A percentile compares a stretch with the other conserved stretches of the same genome.
These are phyloP conservation scores for Eulemur rubriventer DNA, from an alignment of 2,797 vertebrate genomes.

Conservation along the genomic window DNA sequence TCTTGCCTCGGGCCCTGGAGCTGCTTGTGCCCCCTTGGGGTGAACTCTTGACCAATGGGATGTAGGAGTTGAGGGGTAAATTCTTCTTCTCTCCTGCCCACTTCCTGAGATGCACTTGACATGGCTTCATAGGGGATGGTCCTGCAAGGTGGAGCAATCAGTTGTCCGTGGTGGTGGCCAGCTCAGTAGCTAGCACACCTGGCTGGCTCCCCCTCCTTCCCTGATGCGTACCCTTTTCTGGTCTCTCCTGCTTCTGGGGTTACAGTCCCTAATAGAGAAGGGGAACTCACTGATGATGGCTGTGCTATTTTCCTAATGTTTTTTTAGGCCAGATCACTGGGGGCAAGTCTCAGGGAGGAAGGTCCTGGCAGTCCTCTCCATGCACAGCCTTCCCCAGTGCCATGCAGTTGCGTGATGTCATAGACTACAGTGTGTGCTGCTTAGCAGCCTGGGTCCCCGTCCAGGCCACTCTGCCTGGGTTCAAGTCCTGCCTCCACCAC, in stretches of 20 bases:
- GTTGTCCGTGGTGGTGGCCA: neutral
- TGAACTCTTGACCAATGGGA: neutral
- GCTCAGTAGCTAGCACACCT: neutral
- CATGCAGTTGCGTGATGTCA: accelerated
- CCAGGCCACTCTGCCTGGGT: neutral
- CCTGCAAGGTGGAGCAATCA: neutral
- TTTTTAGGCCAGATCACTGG: neutral
- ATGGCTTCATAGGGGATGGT: neutral
- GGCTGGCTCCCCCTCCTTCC: neutral
- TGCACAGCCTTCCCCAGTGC: neutral
- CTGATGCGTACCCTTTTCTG: neutral
- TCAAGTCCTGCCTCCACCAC: neutral
- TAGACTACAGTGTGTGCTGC: neutral
- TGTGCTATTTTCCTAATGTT: neutral
- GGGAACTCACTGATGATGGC: neutral
- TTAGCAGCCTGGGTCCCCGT: neutral
- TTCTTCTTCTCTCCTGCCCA: neutral
- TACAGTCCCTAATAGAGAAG: neutral
- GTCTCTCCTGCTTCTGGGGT: neutral
- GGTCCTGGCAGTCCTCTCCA: neutral
- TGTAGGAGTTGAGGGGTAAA: neutral
- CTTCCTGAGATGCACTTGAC: neutral
- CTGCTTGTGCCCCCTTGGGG: neutral
- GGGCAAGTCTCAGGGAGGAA: neutral
- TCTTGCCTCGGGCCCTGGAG: neutral